Base-by-base conservation (phyloP, 64 coral and sea anemone species). In the Montipora sp. region DNA sequence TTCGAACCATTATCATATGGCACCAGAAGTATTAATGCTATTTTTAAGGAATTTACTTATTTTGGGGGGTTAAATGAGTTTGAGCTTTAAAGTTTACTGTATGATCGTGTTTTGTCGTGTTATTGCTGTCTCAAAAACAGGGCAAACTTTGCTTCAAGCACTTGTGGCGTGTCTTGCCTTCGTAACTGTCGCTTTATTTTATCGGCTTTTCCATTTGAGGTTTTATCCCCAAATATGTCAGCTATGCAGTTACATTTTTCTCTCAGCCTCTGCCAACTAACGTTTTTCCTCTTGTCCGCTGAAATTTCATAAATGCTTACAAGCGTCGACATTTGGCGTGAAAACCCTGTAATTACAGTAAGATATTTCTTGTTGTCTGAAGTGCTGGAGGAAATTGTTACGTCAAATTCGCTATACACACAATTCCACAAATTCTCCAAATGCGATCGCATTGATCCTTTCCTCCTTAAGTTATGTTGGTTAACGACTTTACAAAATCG, bases 11-110 rank as follows among this genome's bases (percentile, higher is more conserved):
- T 70, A 63, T 77, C 50, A 27, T n/a, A 77, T 50, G 6, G 75
- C 77, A 36, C 87, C 75, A 8, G 60, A 93, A 93, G 91, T 91
- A 98, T 98, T 98, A 98, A 98, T 85, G 89, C 78, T 98, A 98
- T 98, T 94, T 94, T 89, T 84, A 80, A 88, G 95, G 95, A 98
- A 94, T 98, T 98, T 94, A 85, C 89, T 85, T 90, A 90, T 83
- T 98, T 84, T 75, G 80, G 61, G 82, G 89, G 95, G 88, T 94
- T 91, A 98, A 83, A 79, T 81, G 92, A 88, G 66, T 96, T 94
- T 90, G 73, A 11, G 15, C 75, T 65, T 59, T n/a, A 46, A 77
- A 89, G 55, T 89, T 61, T 70, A 70, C 44, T 18, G 6, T 71
- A 50, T 43, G 65, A 71, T 85, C 13, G 19, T 23, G 18, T 49